phyloP scores from a whole-genome alignment of 2,797 vertebrate species.

The Enteromius viviparus region DNA sequence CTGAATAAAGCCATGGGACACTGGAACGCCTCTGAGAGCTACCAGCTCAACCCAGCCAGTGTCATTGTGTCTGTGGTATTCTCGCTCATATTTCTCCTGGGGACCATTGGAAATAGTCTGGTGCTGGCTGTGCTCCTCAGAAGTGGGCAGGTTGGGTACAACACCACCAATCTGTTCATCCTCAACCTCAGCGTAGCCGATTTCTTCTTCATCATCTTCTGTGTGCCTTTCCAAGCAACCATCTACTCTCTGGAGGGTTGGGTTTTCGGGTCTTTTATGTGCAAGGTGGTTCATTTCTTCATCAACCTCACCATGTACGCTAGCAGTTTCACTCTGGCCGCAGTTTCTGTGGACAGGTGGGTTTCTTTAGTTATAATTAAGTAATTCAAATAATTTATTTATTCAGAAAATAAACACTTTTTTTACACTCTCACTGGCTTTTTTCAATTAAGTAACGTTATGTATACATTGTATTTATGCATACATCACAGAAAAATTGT shows the following conservation, averaged over 20 bases:
- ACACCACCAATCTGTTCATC: constrained; percentile 90
- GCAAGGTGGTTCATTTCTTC: constrained; percentile 90
- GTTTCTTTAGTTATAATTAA: background rate
- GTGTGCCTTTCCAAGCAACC: constrained; percentile 91
- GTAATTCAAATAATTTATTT: background rate
- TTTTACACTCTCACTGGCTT: background rate
- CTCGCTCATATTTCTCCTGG: constrained; percentile 88
- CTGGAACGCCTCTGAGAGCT: constrained; percentile 79
- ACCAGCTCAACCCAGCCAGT: constrained; percentile 83
- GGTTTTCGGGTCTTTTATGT: constrained; percentile 91
- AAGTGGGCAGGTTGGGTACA: constrained; percentile 85
- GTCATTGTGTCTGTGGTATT: constrained; percentile 87
- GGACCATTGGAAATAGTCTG: constrained; percentile 87
- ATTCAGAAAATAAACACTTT: background rate
- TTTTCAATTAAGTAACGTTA: background rate
- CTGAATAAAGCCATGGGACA: constrained; percentile 72
- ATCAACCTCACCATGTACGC: constrained; percentile 93
- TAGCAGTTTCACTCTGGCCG: constrained; percentile 90
- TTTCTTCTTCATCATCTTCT: constrained; percentile 93
- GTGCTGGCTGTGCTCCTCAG: constrained; percentile 86
- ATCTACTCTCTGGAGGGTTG: constrained; percentile 90
- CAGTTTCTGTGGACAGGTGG: constrained; percentile 89
- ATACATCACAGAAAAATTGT: background rate
- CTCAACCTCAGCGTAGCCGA: constrained; percentile 90
- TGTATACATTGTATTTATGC: background rate